Base-by-base conservation (phyloP, 2,888 invertebrate genomes). In the Athrips mouffetella region DNA sequence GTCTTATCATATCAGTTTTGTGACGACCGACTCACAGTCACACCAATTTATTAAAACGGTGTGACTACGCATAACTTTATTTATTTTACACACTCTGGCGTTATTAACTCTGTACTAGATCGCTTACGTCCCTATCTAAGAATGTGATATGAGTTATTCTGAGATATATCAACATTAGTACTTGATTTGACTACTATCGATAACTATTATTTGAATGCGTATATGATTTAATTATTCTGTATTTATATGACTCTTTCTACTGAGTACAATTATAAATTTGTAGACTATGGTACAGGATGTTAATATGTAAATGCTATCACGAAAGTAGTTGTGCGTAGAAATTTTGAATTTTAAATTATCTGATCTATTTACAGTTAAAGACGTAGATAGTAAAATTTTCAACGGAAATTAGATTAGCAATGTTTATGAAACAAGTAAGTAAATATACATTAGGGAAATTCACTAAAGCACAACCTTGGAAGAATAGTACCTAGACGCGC, bases 391-490 rank as follows among this genome's bases (percentile, higher is more conserved):
- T 59, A 58, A 41, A 52, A 53, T 52, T 60, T 57, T 64, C 68
- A 70, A 62, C 13, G 16, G 29, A 29, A 67, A 63, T 62, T 69
- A 70, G 60, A 60, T 62, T 68, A 70, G 66, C 66, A 57, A 66
- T 65, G 65, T 70, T 58, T 66, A 57, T 65, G 68, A 70, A 73
- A 58, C 48, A 69, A 65, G 53, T 63, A 29, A n/a, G 45, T 31
- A 68, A 65, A 70, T 76, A 72, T 67, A 78, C 65, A 52, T 70
- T 73, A 67, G 67, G 78, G 77, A 75, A 84, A 80, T 77, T 84
- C 82, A 84, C 85, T 84, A 84, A 87, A 86, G 87, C 87, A 87
- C 87, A 87, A 88, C 87, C 87, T 80, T 87, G 85, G 87, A 87
- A 86, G 85, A 88, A 84, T 86, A 86, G 84, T 85, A 86, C 62